phyloP scores from a whole-genome alignment of 2,888 invertebrate genomes.

The Netelia virgata region DNA sequence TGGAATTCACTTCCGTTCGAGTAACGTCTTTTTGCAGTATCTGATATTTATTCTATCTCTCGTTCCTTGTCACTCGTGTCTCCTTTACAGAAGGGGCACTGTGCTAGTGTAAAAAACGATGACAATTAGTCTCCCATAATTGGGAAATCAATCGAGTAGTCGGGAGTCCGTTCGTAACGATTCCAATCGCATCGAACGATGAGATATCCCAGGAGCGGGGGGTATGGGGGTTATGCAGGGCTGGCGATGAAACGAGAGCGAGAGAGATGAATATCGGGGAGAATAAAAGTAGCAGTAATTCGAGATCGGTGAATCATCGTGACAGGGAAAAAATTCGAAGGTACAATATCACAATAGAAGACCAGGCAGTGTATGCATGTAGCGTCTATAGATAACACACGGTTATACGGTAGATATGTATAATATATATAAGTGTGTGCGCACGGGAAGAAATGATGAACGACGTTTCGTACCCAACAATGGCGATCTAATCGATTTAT shows the following conservation, averaged over 20 bases:
- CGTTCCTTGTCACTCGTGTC: neutral
- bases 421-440: slow-evolving; percentile 13
- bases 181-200: slow-evolving; percentile 42
- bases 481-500: slow-evolving; percentile 75
- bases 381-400: neutral
- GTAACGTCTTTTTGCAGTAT: too few species aligned
- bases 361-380: slow-evolving; percentile 5
- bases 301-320: slow-evolving; percentile 59
- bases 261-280: neutral
- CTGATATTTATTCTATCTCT: neutral
- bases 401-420: neutral
- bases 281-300: slow-evolving; percentile 50
- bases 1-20: too few species aligned
- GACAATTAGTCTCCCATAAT: slow-evolving; percentile 53
- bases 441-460: slow-evolving; percentile 66
- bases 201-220: neutral
- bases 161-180: slow-evolving; percentile 22
- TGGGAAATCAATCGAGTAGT: slow-evolving; percentile 54
- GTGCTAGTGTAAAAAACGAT: slow-evolving; percentile 14
- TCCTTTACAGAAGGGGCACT: neutral
- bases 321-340: slow-evolving; percentile 43
- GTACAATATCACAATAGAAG: slow-evolving; percentile 38
- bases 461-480: slow-evolving; percentile 69
- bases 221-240: too few species aligned
- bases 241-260: slow-evolving; percentile 8